Base-by-base conservation (phyloP, 2,888 invertebrate species). In the Sericinus montela region DNA sequence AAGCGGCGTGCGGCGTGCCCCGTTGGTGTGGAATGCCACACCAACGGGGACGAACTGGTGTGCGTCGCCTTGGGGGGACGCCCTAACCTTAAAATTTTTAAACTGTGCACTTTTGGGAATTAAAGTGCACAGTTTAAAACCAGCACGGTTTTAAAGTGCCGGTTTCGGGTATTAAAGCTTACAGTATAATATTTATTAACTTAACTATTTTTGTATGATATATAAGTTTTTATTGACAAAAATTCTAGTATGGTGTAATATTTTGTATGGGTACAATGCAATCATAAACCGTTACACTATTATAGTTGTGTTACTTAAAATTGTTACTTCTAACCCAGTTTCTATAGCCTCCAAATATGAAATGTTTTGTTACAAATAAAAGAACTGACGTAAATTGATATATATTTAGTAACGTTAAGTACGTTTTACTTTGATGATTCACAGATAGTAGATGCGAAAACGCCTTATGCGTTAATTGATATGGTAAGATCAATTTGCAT, bases 301-400 rank as follows among this genome's bases (percentile, higher is more conserved):
- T 48, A 44, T 49, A 40, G 36, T 29, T 44, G 44, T 45, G 48
- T 49, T 35, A 29, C 39, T 44, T 42, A 38, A 46, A 44, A 39
- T 49, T 39, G 35, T 40, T 45, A 35, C 38, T 38, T 36, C 34
- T 39, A 49, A 48, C 49, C 49, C 45, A 34, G 49, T 49, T 49
- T 49, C 49, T 45, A 44, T 28, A 49, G 45, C 49, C 49, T 49
- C 39, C 49, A 49, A 49, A 48, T 48, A 30, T 37, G 5, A 37
- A 48, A 9, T 39, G 38, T 43, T 43, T 38, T 44, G 16, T 48
- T 48, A 35, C 49, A 42, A 45, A 49, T 49, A 25, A 25, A 10
- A 19, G n/a, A 25, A 28, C 34, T 49, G 44, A 45, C 39, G 40
- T 19, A 49, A 49, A 45, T 35, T 19, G 29, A 28, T 49, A 49